A percentile compares a stretch with the other conserved stretches of the same genome.
These are phyloP conservation scores for Brachionus manjavacas DNA, from an alignment of 1,140 invertebrate species.

Conservation along the genomic window DNA sequence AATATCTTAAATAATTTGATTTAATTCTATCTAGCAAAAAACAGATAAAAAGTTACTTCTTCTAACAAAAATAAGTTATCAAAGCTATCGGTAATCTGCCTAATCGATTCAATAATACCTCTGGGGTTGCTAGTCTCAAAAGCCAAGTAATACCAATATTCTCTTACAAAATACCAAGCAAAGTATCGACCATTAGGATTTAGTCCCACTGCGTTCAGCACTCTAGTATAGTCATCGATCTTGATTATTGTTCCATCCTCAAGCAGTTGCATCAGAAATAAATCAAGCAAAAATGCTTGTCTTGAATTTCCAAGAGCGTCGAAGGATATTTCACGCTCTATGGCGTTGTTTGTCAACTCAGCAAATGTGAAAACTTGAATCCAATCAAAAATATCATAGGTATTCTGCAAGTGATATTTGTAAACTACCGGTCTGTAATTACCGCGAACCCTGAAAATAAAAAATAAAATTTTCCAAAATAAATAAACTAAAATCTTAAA, in stretches of 20 bases:
- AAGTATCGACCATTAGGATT: slow-evolving; percentile 38
- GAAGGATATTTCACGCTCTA: not conserved
- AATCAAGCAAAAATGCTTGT: slow-evolving; percentile 10
- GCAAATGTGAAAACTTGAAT: not conserved
- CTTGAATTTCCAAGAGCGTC: slow-evolving; percentile 34
- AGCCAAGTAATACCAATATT: slow-evolving; percentile 36
- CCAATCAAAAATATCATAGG: slow-evolving; percentile 33
- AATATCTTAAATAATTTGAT: not conserved
- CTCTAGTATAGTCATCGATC: not conserved
- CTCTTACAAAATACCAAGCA: slow-evolving; percentile 32
- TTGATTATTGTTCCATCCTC: not conserved
- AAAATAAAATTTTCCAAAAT: not conserved
- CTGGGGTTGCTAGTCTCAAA: not conserved
- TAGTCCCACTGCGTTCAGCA: not conserved
- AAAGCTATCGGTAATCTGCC: not conserved
- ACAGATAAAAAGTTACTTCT: not conserved
- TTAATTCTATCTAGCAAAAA: not conserved
- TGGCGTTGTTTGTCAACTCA: not conserved
- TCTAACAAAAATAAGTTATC: slow-evolving; percentile 35
- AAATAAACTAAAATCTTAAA: no score
- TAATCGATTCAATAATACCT: not conserved
- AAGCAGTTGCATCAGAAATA: not conserved
- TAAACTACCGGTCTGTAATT: not conserved
- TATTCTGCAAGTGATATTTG: slow-evolving; percentile 39
- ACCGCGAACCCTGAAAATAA: not conserved